A percentile compares a stretch with the other conserved stretches of the same genome.
These are phyloP conservation scores for Diarsia dahlii DNA, from an alignment of 2,888 invertebrate genomes.

Conservation along the genomic window DNA sequence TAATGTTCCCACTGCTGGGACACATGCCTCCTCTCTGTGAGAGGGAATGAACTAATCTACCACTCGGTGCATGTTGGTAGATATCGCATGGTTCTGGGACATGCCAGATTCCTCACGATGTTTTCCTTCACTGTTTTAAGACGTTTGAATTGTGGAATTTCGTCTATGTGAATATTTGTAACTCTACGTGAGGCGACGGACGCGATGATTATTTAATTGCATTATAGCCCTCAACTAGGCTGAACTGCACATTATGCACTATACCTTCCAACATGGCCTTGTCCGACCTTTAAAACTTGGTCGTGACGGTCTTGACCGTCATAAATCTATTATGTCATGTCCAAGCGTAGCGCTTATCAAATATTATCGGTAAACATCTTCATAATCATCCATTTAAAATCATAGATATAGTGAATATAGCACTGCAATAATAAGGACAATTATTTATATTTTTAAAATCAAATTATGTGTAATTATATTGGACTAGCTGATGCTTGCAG, in stretches of 20 bases:
- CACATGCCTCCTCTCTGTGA: too few relatives aligned
- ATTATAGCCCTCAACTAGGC: neutral
- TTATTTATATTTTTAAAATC: neutral
- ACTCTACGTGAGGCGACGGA: too few relatives aligned
- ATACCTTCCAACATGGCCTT: constrained; percentile 16
- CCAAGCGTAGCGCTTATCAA: neutral
- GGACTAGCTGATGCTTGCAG: too few relatives aligned
- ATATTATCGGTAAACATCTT: constrained; percentile 14
- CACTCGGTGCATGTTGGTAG: too few relatives aligned
- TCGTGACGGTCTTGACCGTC: constrained; percentile 14
- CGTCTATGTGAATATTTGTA: neutral
- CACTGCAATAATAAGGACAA: neutral
- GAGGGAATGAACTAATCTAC: too few relatives aligned
- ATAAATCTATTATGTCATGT: neutral
- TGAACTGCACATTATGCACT: neutral
- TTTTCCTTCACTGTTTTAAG: too few relatives aligned
- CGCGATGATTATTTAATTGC: neutral
- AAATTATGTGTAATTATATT: neutral
- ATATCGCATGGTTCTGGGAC: too few relatives aligned
- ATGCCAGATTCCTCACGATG: too few relatives aligned
- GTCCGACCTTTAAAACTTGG: neutral
- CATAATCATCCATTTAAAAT: neutral
- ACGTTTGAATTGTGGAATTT: too few relatives aligned
- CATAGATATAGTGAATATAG: neutral
- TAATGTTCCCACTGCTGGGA: too few relatives aligned